A percentile compares a stretch with the other conserved stretches of the same genome.
These are phyloP conservation scores for Oreochromis aureus DNA, from an alignment of 2,113 vertebrate species.

Conservation along the genomic window DNA sequence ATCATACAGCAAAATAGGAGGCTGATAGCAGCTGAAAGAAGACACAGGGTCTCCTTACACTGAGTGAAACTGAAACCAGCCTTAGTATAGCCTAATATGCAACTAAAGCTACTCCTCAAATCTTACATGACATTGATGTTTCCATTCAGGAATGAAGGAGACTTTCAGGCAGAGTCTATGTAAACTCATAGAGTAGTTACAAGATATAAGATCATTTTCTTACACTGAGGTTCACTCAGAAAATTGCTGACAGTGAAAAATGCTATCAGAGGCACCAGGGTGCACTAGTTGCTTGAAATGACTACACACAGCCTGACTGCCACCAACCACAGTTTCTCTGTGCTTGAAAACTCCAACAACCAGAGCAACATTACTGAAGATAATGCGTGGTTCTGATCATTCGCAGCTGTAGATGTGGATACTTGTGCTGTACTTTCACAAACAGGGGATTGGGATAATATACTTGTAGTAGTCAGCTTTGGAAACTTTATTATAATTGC, in stretches of 20 bases:
- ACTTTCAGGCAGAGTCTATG: background rate
- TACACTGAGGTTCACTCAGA: background rate
- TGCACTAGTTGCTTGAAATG: background rate
- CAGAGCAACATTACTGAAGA: background rate
- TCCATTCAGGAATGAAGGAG: constrained; percentile 12
- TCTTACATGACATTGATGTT: constrained; percentile 42
- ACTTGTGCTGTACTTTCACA: background rate
- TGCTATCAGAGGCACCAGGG: background rate
- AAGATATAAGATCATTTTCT: background rate
- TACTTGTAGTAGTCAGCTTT: background rate
- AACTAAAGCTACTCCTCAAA: constrained; percentile 56
- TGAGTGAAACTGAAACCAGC: constrained; percentile 39
- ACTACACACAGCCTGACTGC: background rate
- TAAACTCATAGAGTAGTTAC: constrained; percentile 19
- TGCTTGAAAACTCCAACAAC: background rate
- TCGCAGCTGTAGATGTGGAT: background rate
- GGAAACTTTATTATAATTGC: background rate
- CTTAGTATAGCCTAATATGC: constrained; percentile 20
- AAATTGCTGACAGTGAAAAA: background rate
- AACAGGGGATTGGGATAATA: background rate
- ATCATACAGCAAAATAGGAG: constrained; percentile 72
- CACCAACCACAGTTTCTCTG: background rate
- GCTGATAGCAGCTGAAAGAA: constrained; percentile 71
- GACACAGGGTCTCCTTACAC: constrained; percentile 19
- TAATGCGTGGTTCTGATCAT: background rate